phyloP scores from a whole-genome alignment of 2,888 invertebrate species.

The Teleiodes luculella region DNA sequence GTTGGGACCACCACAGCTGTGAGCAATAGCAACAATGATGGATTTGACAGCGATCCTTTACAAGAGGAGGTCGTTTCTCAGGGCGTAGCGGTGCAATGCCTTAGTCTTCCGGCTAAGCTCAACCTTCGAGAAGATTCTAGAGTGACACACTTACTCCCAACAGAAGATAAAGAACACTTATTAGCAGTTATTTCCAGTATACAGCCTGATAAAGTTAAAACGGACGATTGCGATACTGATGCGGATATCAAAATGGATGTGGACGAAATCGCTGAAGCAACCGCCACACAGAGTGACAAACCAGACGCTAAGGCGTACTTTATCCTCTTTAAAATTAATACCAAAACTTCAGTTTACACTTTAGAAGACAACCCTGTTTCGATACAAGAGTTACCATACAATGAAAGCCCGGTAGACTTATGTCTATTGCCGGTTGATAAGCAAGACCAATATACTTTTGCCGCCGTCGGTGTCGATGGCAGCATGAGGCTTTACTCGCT shows the following conservation, averaged over 20 bases:
- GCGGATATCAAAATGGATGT: slow-evolving; percentile 65
- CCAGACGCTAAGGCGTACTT: slow-evolving; percentile 59
- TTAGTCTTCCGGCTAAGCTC: slow-evolving; percentile 72
- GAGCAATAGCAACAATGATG: slow-evolving; percentile 66
- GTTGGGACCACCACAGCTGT: slow-evolving; percentile 59
- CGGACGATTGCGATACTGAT: slow-evolving; percentile 39
- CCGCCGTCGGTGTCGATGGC: slow-evolving; percentile 87
- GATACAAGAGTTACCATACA: slow-evolving; percentile 78
- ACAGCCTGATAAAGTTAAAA: slow-evolving; percentile 51
- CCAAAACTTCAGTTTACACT: slow-evolving; percentile 57
- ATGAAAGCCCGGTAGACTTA: slow-evolving; percentile 84
- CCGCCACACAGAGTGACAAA: slow-evolving; percentile 43
- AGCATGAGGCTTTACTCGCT: slow-evolving; percentile 85
- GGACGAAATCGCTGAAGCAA: slow-evolving; percentile 50
- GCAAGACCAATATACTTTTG: slow-evolving; percentile 80
- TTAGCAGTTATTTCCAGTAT: slow-evolving; percentile 78
- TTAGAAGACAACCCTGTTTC: slow-evolving; percentile 80
- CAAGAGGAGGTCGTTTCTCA: slow-evolving; percentile 64
- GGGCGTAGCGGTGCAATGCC: slow-evolving; percentile 78
- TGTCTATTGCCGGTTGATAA: slow-evolving; percentile 81
- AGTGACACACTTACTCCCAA: slow-evolving; percentile 82
- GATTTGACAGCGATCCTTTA: slow-evolving; percentile 68
- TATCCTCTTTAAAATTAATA: slow-evolving; percentile 61
- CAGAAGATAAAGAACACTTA: slow-evolving; percentile 83
- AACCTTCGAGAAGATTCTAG: slow-evolving; percentile 70